Evolutionary conservation across 1,140 invertebrate species (phyloP).

Genomic region (Drosophila neocordata): DNA sequence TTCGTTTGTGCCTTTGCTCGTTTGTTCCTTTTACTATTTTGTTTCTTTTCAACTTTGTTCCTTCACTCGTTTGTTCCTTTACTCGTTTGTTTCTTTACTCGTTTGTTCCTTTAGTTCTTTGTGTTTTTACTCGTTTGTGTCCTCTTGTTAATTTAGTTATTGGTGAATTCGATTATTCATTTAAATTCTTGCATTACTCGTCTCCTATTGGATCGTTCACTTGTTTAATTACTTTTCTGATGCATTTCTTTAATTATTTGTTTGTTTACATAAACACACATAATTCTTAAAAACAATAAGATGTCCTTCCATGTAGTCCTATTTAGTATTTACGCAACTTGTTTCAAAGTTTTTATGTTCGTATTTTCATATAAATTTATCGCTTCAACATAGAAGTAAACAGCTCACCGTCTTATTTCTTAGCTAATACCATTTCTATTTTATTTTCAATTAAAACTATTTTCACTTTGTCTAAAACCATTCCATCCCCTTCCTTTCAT

Average conservation of each 20-base stretch:
- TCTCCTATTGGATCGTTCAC: no score
- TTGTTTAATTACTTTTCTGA: no score
- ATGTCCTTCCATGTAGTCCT: not conserved
- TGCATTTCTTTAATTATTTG: no score
- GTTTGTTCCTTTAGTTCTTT: not conserved
- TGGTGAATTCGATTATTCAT: not conserved
- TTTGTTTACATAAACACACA: no score
- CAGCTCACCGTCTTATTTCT: conserved; percentile 1
- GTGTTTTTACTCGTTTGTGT: not conserved
- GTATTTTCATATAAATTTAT: conserved; percentile 5
- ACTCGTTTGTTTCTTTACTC: not conserved
- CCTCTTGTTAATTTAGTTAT: no score
- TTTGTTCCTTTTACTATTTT: no score
- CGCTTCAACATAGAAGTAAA: not conserved
- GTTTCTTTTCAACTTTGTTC: not conserved
- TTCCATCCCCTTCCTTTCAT: not conserved
- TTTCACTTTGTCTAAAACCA: not conserved
- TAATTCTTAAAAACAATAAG: no score
- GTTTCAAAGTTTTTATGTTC: not conserved
- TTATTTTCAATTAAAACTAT: conserved; percentile 43
- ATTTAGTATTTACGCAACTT: not conserved
- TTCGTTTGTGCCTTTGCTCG: no score
- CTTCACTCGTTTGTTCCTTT: not conserved
- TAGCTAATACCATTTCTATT: not conserved
- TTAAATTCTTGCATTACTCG: not conserved